These are phyloP conservation scores for Drosophila cyrtoloma DNA, from an alignment of 2,888 invertebrate species.

Conservation along the genomic window DNA sequence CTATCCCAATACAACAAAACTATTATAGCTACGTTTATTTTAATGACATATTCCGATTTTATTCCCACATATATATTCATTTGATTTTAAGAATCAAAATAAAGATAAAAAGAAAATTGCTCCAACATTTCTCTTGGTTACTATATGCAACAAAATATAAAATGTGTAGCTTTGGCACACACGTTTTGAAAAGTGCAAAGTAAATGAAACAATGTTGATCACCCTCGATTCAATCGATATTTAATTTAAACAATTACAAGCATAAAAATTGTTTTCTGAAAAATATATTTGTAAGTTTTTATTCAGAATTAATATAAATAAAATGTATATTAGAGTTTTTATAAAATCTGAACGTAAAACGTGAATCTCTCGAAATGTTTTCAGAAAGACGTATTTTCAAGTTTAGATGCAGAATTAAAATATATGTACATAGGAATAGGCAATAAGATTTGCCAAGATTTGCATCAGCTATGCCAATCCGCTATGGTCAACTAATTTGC, in stretches of 20 bases:
- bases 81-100: neutral
- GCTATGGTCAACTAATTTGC: constrained; percentile 20
- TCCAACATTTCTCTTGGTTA: neutral
- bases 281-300: fast-evolving
- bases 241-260: neutral
- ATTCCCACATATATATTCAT: neutral
- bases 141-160: neutral
- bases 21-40: neutral
- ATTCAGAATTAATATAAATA: neutral
- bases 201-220: neutral
- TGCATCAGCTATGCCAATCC: constrained; percentile 9
- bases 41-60: too few relatives aligned
- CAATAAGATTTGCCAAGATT: constrained; percentile 2
- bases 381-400: neutral
- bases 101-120: neutral
- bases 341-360: neutral
- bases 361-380: neutral
- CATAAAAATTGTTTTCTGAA: neutral
- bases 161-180: neutral
- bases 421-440: too few relatives aligned
- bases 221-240: neutral
- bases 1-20: neutral
- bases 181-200: neutral
- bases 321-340: neutral
- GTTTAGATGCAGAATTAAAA: neutral